Evolutionary conservation across 2,888 invertebrate species (phyloP), one percentile per base, ranked within the genome.

Genomic region (Drosophila recens): DNA sequence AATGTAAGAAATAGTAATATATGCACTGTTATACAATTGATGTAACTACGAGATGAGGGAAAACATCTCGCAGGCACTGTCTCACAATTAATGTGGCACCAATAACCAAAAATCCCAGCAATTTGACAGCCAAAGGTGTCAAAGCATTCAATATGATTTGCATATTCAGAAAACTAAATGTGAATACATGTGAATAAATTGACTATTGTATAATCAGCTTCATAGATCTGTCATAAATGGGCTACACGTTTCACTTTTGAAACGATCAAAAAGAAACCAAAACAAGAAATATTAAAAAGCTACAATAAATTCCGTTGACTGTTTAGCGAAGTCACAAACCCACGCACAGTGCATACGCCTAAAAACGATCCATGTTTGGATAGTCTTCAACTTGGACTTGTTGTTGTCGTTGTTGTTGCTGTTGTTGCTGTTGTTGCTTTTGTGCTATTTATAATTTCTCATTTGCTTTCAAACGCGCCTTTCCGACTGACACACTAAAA

Each of bases 401-500:
- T 20, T 34, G 42, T 57, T 33, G n/a, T 17, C 17, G 36, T 23
- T 48, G 48, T 63, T 56, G 42, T 34, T 40, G n/a, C 3, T 20
- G n/a, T n/a, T n/a, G n/a, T n/a, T n/a, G 38, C 23, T 46, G 45
- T 58, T 40, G 40, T 42, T 61, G 38, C 67, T 66, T 42, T 57
- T 58, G 40, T 64, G 65, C 70, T 76, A 73, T 76, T 76, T 76
- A 70, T 76, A 76, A 70, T 73, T 67, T 76, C 63, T 53, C 49
- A 51, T 64, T 76, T 75, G 68, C 65, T 69, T 76, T 72, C 51
- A 63, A 56, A 59, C 63, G 57, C 49, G 56, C 53, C 72, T 61
- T 57, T 79, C 51, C 62, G 77, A 61, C 67, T 77, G 77, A 61
- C 81, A 79, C 69, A 70, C 80, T 76, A 48, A 82, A 82, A 76